Evolutionary conservation across 2,888 invertebrate species (phyloP).

Genomic region (Melinaea menophilus): DNA sequence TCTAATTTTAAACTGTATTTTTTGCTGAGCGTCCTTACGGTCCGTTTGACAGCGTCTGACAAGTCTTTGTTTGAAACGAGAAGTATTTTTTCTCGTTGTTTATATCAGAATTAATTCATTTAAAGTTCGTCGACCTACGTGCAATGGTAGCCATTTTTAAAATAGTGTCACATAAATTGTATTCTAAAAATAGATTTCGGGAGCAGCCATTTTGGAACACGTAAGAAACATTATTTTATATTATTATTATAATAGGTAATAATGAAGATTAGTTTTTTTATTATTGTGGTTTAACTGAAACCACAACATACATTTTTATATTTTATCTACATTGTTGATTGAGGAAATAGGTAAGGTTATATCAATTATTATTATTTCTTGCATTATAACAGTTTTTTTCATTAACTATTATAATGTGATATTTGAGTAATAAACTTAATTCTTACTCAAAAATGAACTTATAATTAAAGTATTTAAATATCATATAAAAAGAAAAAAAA

Average conservation of each 20-base stretch:
- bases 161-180: background rate
- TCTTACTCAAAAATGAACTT: background rate
- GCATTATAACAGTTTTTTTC: constrained; percentile 6
- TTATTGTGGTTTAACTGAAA: background rate
- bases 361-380: background rate
- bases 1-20: constrained; percentile 8
- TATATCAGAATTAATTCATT: constrained; percentile 34
- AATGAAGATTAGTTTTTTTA: too few species aligned
- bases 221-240: too few species aligned
- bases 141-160: too few species aligned
- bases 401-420: constrained; percentile 5
- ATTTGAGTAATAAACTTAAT: background rate
- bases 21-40: constrained; percentile 58
- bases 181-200: background rate
- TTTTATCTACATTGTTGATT: constrained; percentile 3
- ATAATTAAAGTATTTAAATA: too few species aligned
- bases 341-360: constrained; percentile 10
- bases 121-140: constrained; percentile 56
- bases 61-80: constrained; percentile 59
- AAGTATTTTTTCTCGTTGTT: constrained; percentile 56
- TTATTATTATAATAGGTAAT: too few species aligned
- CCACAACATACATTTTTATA: background rate
- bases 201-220: too few species aligned
- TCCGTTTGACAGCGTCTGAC: constrained; percentile 49
- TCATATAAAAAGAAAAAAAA: too few species aligned